Evolutionary conservation across 2,888 invertebrate species (phyloP).

Genomic region (Trichogramma dendrolimi): DNA sequence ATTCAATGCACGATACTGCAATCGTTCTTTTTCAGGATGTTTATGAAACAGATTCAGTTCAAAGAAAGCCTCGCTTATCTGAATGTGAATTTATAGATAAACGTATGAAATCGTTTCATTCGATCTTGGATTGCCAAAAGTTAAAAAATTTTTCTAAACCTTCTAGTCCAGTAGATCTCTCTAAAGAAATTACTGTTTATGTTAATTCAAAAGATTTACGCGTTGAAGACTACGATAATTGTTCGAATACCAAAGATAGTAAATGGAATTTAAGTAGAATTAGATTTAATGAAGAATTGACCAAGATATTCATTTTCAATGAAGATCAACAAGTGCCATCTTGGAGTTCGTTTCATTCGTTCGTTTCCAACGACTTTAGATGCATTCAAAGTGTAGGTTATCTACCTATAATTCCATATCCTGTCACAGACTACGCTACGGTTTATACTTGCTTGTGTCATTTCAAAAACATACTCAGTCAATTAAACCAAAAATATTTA

Average conservation of each 20-base stretch:
- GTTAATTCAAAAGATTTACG: too few species aligned
- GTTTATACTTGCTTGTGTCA: conserved; percentile 21
- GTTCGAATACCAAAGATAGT: neutral
- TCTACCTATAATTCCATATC: conserved; percentile 17
- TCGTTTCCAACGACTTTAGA: neutral
- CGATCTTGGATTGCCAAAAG: neutral
- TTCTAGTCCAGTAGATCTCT: too few species aligned
- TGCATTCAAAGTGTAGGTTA: conserved; percentile 10
- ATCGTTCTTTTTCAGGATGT: conserved; percentile 4
- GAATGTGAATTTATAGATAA: too few species aligned
- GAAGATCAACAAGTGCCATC: neutral
- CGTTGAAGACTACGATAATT: neutral
- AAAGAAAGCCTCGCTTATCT: neutral
- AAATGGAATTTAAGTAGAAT: neutral
- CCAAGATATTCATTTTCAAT: neutral
- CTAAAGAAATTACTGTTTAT: neutral
- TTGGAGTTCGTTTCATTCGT: conserved; percentile 12
- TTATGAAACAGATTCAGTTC: too few species aligned
- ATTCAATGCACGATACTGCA: neutral
- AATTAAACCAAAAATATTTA: conserved; percentile 15
- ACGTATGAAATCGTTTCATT: neutral
- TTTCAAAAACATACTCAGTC: conserved; percentile 15
- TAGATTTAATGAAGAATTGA: neutral
- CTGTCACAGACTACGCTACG: conserved; percentile 16
- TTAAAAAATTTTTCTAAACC: too few species aligned